Conservation (phyloP, 2,888 invertebrate genomes). For the Alloplasta piceator region DNA sequence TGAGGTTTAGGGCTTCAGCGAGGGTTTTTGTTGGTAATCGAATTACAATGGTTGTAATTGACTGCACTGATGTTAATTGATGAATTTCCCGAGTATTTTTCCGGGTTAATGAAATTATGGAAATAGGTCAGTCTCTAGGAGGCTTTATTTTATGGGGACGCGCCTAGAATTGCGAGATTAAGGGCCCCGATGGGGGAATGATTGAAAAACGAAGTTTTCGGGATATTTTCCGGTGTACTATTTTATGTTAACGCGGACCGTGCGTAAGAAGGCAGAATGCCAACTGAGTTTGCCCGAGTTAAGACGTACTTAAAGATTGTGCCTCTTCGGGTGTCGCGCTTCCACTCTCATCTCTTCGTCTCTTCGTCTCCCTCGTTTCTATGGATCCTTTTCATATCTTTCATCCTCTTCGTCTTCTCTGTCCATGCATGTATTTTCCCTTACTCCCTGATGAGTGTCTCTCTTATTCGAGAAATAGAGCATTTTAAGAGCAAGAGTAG, state of each 20-base stretch:
- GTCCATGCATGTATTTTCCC: constrained; percentile 44
- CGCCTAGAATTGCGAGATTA: not conserved
- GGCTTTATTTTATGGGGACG: too few species aligned
- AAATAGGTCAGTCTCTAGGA: too few species aligned
- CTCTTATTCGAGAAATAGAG: constrained; percentile 77
- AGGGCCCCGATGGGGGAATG: constrained; percentile 4
- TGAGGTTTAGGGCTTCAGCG: too few species aligned
- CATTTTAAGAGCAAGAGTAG: constrained; percentile 80
- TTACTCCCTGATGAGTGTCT: constrained; percentile 36
- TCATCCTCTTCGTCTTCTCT: constrained; percentile 57
- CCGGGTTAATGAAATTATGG: too few species aligned
- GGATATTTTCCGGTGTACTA: constrained; percentile 63
- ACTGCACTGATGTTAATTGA: too few species aligned
- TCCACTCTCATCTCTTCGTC: constrained; percentile 39
- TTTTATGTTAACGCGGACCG: constrained; percentile 65
- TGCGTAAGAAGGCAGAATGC: constrained; percentile 79
- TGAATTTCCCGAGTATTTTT: too few species aligned
- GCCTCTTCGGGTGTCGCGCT: constrained; percentile 63
- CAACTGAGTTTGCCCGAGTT: constrained; percentile 81
- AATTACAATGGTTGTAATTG: too few species aligned
- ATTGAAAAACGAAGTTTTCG: constrained; percentile 55
- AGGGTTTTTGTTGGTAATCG: too few species aligned
- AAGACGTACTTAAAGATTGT: constrained; percentile 78
- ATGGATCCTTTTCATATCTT: constrained; percentile 48
- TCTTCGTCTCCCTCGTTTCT: constrained; percentile 58